Percentiles rank a stretch among this genome's conserved stretches.
Conservation (phyloP, 2,797 vertebrate genomes). For the Sebastolobus altivelis region DNA sequence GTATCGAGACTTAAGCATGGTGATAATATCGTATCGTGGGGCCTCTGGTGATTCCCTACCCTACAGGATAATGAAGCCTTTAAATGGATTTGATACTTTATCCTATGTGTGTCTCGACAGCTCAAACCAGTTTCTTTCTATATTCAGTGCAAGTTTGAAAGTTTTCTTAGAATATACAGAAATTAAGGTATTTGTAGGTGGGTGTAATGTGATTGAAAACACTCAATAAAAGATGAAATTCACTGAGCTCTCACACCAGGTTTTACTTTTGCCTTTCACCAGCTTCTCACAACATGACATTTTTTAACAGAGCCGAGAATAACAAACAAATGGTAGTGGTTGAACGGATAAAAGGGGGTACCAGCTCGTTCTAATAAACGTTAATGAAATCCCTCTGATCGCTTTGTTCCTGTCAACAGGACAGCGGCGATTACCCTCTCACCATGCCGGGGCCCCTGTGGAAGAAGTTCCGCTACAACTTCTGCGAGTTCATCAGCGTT, state of each 20-base stretch:
- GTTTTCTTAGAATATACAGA: no score
- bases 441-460: slow-evolving; percentile 98
- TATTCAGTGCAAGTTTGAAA: no score
- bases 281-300: background rate
- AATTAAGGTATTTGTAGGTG: no score
- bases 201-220: no score
- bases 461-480: slow-evolving; percentile 99
- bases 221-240: background rate
- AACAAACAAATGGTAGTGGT: slow-evolving; percentile 1
- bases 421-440: slow-evolving; percentile 98
- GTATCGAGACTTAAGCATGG: no score
- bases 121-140: no score
- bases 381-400: background rate
- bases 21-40: no score
- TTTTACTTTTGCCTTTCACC: background rate
- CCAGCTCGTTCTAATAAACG: background rate
- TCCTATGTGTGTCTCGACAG: background rate
- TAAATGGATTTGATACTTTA: background rate
- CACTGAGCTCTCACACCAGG: background rate
- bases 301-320: background rate
- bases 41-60: no score
- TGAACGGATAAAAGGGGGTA: slow-evolving; percentile 1
- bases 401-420: slow-evolving; percentile 79
- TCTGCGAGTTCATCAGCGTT: slow-evolving; percentile 99
- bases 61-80: background rate